Evolutionary conservation across 1,140 invertebrate genomes (phyloP).

Genomic region (Bombus sibiricus): DNA sequence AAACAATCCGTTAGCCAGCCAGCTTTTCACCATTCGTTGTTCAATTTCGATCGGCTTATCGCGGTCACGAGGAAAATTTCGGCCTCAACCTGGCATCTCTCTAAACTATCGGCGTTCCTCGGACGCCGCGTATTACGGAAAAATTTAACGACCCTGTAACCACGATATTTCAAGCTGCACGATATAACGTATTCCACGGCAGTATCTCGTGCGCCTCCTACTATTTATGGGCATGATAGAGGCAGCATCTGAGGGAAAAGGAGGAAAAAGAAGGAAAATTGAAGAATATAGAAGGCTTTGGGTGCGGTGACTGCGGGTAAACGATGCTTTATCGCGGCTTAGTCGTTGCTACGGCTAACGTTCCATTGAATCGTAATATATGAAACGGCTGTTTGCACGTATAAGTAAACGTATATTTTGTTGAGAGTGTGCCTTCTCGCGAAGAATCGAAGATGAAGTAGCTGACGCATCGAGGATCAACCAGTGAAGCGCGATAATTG

Average conservation of each 20-base stretch:
- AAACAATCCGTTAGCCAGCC: conserved; percentile 36
- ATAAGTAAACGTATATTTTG: background rate
- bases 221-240: background rate
- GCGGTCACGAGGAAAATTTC: background rate
- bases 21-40: conserved; percentile 33
- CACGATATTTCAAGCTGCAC: conserved; percentile 2
- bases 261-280: background rate
- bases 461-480: background rate
- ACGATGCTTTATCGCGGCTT: background rate
- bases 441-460: background rate
- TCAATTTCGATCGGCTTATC: background rate
- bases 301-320: background rate
- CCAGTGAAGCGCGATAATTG: background rate
- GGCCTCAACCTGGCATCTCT: background rate
- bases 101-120: background rate
- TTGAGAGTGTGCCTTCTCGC: background rate
- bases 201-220: background rate
- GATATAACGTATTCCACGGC: background rate
- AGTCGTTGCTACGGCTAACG: background rate
- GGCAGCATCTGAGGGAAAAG: background rate
- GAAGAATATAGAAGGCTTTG: conserved; percentile 5
- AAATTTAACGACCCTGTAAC: conserved; percentile 17
- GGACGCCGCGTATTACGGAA: background rate
- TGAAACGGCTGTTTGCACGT: background rate
- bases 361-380: background rate